phyloP scores from a whole-genome alignment of 2,797 vertebrate species.

The Cryptoblepharus egeriae region DNA sequence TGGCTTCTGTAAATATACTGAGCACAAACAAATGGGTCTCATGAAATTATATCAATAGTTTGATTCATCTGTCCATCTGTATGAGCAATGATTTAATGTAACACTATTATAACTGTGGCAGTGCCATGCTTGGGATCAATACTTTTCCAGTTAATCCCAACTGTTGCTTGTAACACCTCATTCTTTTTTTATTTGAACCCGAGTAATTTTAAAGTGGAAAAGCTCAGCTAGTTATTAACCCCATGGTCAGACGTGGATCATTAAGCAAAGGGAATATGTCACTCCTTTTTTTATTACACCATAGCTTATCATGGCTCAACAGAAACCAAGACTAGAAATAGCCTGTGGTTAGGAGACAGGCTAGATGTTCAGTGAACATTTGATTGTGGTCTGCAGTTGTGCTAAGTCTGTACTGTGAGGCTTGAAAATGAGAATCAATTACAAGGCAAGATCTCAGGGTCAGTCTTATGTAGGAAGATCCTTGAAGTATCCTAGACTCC shows the following conservation, averaged over 20 bases:
- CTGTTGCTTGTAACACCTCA: not conserved
- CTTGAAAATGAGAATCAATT: not conserved
- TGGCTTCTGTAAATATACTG: not conserved
- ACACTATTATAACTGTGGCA: not conserved
- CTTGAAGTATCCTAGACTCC: not conserved
- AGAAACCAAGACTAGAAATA: slow-evolving; percentile 21
- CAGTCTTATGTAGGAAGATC: not conserved
- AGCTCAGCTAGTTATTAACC: not conserved
- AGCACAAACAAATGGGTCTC: slow-evolving; percentile 15
- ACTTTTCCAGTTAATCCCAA: not conserved
- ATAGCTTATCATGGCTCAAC: not conserved
- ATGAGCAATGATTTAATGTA: not conserved
- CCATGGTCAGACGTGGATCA: not conserved
- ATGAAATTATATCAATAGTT: slow-evolving; percentile 2
- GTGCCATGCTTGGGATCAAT: not conserved
- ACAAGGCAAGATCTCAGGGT: not conserved
- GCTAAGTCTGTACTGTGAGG: not conserved
- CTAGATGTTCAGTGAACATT: not conserved
- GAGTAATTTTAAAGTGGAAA: not conserved
- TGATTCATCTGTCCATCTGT: slow-evolving; percentile 27
- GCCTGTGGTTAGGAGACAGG: not conserved
- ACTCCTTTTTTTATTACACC: slow-evolving; percentile 9
- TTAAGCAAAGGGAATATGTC: slow-evolving; percentile 1
- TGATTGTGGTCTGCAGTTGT: not conserved
- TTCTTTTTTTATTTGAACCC: not conserved